These are phyloP conservation scores for Trichoplusia ni DNA, from an alignment of 1,140 invertebrate genomes.

Conservation along the genomic window DNA sequence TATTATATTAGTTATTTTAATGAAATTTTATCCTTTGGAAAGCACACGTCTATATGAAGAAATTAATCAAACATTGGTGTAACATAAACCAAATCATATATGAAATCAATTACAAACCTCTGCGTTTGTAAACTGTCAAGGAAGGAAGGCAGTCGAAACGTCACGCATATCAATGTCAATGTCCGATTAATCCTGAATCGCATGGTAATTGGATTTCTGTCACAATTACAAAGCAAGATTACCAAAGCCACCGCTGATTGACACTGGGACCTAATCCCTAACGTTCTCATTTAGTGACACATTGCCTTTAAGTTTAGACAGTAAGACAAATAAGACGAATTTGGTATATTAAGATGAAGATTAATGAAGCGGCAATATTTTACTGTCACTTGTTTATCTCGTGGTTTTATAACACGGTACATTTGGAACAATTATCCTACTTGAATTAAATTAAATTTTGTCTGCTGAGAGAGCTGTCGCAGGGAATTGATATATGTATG, in stretches of 20 bases:
- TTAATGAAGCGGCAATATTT: conserved; percentile 18
- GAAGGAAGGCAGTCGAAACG: neutral
- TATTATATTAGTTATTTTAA: no score
- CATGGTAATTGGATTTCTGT: conserved; percentile 47
- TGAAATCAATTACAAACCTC: no score
- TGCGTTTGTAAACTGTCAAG: neutral
- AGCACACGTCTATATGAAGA: no score
- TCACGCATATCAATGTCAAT: conserved; percentile 17
- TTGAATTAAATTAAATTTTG: no score
- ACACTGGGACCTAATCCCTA: conserved; percentile 46
- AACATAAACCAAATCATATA: no score
- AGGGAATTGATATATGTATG: no score
- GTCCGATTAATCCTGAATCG: conserved; percentile 32
- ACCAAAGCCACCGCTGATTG: conserved; percentile 49
- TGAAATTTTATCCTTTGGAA: no score
- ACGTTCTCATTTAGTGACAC: conserved; percentile 29
- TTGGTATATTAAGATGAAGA: neutral
- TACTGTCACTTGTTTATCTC: conserved; percentile 17
- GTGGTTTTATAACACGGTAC: no score
- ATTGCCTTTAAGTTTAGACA: conserved; percentile 6
- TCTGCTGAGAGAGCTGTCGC: no score
- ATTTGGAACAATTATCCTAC: no score
- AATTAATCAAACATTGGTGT: no score
- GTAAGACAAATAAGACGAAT: neutral
- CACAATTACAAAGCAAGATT: conserved; percentile 52